Conservation (phyloP, 1,140 invertebrate genomes). For the Drosophila ambigua region DNA sequence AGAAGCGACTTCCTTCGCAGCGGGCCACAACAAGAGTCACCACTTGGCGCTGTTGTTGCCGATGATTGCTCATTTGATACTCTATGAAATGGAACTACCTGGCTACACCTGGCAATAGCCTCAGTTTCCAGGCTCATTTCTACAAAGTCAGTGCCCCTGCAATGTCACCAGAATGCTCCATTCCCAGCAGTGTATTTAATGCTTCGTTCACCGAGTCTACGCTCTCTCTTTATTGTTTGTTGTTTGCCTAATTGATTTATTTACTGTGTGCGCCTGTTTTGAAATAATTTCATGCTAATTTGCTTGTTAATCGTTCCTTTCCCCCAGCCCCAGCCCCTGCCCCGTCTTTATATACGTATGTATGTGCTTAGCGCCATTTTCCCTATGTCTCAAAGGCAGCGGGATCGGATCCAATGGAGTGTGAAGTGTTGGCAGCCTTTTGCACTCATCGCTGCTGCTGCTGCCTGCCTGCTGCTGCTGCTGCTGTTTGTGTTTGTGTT, state of each 20-base stretch:
- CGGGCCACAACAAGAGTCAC: slow-evolving; percentile 6
- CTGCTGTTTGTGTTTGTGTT: slow-evolving; percentile 34
- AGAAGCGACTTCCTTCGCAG: slow-evolving; percentile 28
- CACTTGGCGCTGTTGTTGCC: slow-evolving; percentile 32
- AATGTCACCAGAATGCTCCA: no score
- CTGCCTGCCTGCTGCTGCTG: slow-evolving; percentile 17
- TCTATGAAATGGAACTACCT: no score
- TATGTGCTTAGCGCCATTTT: slow-evolving; percentile 56
- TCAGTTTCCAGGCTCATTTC: no score
- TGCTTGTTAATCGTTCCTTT: slow-evolving; percentile 70
- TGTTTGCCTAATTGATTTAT: slow-evolving; percentile 78
- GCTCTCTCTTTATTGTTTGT: slow-evolving; percentile 34
- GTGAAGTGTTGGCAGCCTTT: slow-evolving; percentile 68
- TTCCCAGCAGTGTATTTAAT: no score
- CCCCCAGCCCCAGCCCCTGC: slow-evolving; percentile 9
- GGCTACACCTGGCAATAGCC: no score
- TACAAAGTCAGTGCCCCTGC: no score
- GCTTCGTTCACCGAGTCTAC: no score
- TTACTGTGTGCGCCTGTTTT: slow-evolving; percentile 71
- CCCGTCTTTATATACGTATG: no score
- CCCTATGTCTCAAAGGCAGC: slow-evolving; percentile 38
- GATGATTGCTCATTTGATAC: slow-evolving; percentile 40
- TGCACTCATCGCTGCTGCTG: slow-evolving; percentile 24
- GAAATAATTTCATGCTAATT: slow-evolving; percentile 81
- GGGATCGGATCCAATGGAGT: slow-evolving; percentile 60